Evolutionary conservation across 1,140 invertebrate genomes (phyloP), one percentile per base, ranked within the genome.

Genomic region (Cherax destructor): DNA sequence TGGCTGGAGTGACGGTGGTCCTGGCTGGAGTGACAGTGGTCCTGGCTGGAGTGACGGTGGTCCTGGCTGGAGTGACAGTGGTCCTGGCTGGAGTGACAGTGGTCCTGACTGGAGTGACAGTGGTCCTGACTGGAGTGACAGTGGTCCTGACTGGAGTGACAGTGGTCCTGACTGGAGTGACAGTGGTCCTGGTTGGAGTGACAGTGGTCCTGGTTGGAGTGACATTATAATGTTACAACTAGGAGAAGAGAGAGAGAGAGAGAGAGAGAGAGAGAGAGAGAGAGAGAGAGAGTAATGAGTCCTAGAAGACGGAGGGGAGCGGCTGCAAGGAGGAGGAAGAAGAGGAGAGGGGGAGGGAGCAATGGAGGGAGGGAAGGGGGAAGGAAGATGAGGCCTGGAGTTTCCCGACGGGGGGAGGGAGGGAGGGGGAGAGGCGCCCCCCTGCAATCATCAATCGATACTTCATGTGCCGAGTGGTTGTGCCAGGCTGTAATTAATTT

Each of bases 381-480:
- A 50, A 77, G 47, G 74, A 61, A 50, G 83, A 78, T n/a, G 80
- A 78, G 69, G 88, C 61, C 87, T 88, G 87, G 87, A 88, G 87
- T 80, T 83, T 91, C 87, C 89, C 83, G 80, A 24, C 49, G 80
- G 83, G 30, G 83, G 85, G 80, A 76, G 30, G 83, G 85, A 13
- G 52, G 52, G 52, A 5, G 52, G 6, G 52, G 52, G 76, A 86
- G 89, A 83, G 56, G 89, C 89, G 83, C 77, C 76, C 74, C 77
- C 76, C 81, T 91, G 89, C 89, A 91, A 91, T 91, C 83, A 79
- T 76, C 89, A 91, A 91, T 91, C 89, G 89, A 91, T 91, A 91
- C 89, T 91, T 91, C 89, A 91, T 91, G 89, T 91, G 89, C 89
- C 83, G 89, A 91, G 89, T 79, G 83, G 83, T 74, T 80, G 83